Evolutionary conservation across 2,888 invertebrate species (phyloP).

Genomic region (Sarcophaga subvicina): DNA sequence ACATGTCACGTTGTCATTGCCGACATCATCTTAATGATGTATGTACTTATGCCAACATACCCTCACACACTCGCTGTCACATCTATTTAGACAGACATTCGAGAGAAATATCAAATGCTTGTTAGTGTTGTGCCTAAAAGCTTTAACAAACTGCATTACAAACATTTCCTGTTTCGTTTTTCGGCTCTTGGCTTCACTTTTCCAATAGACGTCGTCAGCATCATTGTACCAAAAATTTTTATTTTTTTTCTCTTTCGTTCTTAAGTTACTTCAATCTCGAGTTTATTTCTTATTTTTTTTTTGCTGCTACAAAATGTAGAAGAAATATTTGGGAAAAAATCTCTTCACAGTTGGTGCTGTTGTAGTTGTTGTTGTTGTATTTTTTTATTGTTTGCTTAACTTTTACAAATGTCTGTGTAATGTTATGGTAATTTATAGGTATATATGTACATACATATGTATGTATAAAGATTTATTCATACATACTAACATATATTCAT

Average conservation of each 20-base stretch:
- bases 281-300: background rate
- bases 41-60: conserved; percentile 36
- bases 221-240: conserved; percentile 36
- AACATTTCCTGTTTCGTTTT: conserved; percentile 31
- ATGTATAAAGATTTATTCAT: background rate
- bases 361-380: background rate
- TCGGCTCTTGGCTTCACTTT: conserved; percentile 1
- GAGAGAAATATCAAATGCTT: too few relatives aligned
- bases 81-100: background rate
- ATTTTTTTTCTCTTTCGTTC: background rate
- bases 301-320: conserved; percentile 13
- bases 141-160: conserved; percentile 66
- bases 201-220: conserved; percentile 23
- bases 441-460: background rate
- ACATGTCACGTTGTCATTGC: conserved; percentile 70
- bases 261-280: conserved; percentile 1
- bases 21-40: conserved; percentile 62
- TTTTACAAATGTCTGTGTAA: conserved; percentile 46
- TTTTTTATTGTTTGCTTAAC: conserved; percentile 63
- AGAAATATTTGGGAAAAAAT: conserved; percentile 35
- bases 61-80: background rate
- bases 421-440: background rate
- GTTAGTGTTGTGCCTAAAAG: conserved; percentile 62
- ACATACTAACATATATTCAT: background rate
- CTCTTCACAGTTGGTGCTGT: background rate